These are phyloP conservation scores for Spheniscus humboldti DNA, from an alignment of 2,797 vertebrate species.

Conservation along the genomic window DNA sequence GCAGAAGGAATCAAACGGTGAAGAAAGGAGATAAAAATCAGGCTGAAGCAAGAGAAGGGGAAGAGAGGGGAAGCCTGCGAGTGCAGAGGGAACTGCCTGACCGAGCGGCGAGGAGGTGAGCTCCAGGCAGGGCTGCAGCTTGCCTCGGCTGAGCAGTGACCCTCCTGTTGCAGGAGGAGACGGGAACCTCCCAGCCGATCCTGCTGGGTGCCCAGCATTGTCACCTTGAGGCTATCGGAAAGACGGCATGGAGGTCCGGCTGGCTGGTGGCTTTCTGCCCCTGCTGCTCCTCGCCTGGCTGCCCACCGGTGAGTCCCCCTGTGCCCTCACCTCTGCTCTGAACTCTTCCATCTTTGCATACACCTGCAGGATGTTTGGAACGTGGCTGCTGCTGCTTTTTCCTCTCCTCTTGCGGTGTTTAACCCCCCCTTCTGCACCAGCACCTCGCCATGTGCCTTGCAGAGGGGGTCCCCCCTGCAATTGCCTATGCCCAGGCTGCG, in stretches of 20 bases:
- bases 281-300: neutral
- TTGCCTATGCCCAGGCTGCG: neutral
- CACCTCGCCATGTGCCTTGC: neutral
- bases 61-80: neutral
- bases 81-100: neutral
- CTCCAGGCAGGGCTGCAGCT: neutral
- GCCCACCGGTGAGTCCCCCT: neutral
- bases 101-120: rapidly evolving
- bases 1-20: neutral
- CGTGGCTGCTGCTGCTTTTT: neutral
- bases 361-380: neutral
- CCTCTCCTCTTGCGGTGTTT: neutral
- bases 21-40: neutral
- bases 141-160: neutral
- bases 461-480: neutral
- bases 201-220: rapidly evolving
- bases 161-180: rapidly evolving
- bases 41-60: neutral
- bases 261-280: neutral
- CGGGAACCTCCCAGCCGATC: rapidly evolving
- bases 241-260: neutral
- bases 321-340: neutral
- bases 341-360: neutral
- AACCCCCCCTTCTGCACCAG: neutral
- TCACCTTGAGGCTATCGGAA: rapidly evolving